Evolutionary conservation across 1,140 invertebrate genomes (phyloP).

Genomic region (Platorchestia sp.): DNA sequence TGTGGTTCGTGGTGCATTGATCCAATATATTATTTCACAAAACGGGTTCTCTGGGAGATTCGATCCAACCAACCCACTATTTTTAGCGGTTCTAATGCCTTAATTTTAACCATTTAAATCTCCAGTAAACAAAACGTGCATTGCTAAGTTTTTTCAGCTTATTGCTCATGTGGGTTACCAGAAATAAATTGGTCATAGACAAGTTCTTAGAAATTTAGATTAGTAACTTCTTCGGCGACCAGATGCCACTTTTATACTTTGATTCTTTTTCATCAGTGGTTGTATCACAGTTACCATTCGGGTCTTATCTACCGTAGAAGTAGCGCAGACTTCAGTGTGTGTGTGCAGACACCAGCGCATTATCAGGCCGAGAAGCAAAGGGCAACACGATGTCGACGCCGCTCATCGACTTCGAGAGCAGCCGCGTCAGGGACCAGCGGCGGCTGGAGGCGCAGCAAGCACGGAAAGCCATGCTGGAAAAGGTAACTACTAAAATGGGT

Average conservation of each 20-base stretch:
- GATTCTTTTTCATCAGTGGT: not conserved
- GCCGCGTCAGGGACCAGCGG: not conserved
- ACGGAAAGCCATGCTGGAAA: not conserved
- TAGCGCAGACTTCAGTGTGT: not conserved
- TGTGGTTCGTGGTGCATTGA: too few species aligned
- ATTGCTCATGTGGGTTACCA: not conserved
- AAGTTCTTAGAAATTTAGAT: not conserved
- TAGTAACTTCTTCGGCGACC: not conserved
- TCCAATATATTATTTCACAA: too few species aligned
- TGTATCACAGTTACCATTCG: not conserved
- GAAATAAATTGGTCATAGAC: not conserved
- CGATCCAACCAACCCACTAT: too few species aligned
- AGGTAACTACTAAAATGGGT: too few species aligned
- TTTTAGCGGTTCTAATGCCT: too few species aligned
- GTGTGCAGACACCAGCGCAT: not conserved
- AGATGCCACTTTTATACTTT: not conserved
- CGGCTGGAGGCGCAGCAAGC: conserved; percentile 3
- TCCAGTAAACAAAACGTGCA: too few species aligned
- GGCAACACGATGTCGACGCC: conserved; percentile 16
- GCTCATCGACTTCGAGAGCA: conserved; percentile 25
- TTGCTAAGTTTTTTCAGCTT: not conserved
- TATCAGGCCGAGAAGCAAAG: not conserved
- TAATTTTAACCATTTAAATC: too few species aligned
- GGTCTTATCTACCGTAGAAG: not conserved
- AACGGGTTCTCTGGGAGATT: too few species aligned